Evolutionary conservation across 1,140 invertebrate genomes (phyloP).

Genomic region (Eriosoma lanigerum): DNA sequence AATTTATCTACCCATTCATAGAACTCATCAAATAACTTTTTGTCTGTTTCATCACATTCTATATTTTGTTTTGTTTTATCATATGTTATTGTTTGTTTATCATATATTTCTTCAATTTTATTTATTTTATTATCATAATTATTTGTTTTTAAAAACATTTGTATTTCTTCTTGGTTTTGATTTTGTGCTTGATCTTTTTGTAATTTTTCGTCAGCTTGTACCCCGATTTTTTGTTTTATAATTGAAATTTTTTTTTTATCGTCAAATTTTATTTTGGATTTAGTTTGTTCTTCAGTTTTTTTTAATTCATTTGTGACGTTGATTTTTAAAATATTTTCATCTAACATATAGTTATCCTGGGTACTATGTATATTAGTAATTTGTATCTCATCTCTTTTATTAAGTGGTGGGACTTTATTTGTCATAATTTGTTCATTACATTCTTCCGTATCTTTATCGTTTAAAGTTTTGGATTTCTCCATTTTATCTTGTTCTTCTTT

Average conservation of each 20-base stretch:
- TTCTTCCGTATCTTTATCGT: background rate
- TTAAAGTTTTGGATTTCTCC: too few species aligned
- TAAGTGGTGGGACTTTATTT: background rate
- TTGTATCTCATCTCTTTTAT: background rate
- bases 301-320: background rate
- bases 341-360: too few species aligned
- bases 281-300: background rate
- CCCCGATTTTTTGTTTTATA: too few species aligned
- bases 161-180: too few species aligned
- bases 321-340: too few species aligned
- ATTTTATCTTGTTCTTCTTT: background rate
- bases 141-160: background rate
- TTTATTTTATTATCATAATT: background rate
- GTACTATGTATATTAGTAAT: background rate
- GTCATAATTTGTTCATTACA: too few species aligned
- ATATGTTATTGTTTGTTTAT: background rate
- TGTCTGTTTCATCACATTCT: background rate
- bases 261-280: too few species aligned
- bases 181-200: background rate
- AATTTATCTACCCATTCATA: conserved; percentile 1
- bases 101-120: background rate
- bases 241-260: background rate
- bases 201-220: background rate
- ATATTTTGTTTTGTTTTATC: background rate
- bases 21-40: conserved; percentile 28